Evolutionary conservation across 2,888 invertebrate species (phyloP).

Genomic region (Stramonita haemastoma): DNA sequence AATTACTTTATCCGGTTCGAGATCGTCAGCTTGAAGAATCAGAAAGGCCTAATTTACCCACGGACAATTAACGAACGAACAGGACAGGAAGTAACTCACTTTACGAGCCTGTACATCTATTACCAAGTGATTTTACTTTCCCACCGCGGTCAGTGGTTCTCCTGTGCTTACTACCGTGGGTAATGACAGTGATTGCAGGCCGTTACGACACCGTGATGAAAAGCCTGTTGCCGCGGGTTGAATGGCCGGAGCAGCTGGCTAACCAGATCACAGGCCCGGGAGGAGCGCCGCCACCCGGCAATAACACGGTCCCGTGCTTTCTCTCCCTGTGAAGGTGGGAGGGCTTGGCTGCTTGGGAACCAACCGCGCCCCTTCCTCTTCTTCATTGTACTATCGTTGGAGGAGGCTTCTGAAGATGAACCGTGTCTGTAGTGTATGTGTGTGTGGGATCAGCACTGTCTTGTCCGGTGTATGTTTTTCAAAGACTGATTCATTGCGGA

Average conservation of each 20-base stretch:
- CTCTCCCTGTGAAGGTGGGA: no score
- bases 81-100: neutral
- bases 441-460: no score
- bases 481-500: no score
- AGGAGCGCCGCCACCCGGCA: neutral
- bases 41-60: neutral
- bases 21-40: no score
- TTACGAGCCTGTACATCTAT: neutral
- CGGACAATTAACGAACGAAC: neutral
- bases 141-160: neutral
- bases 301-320: neutral
- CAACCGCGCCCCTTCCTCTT: no score
- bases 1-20: no score
- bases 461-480: no score
- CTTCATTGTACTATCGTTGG: no score
- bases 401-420: no score
- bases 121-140: neutral
- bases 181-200: neutral
- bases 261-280: neutral
- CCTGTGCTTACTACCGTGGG: neutral
- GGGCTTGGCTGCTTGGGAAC: no score
- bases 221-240: neutral
- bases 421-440: no score
- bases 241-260: neutral
- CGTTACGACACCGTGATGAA: constrained; percentile 6